Percentiles rank a stretch among this genome's conserved stretches.
Evolutionary conservation across 1,140 invertebrate genomes (phyloP).

Genomic region (Micrasema minimum): DNA sequence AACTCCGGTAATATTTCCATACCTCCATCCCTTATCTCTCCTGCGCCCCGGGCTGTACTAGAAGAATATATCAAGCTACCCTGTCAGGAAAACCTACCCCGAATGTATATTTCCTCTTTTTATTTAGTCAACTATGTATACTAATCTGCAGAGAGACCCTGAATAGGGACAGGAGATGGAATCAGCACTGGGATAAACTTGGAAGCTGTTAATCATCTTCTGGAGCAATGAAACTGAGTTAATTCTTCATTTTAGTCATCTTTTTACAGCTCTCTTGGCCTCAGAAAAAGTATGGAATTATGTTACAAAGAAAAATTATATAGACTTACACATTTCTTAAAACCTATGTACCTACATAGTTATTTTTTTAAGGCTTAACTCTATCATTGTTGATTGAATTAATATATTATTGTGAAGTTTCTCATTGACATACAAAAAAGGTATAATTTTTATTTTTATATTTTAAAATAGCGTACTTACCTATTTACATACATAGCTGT

Average conservation of each 20-base stretch:
- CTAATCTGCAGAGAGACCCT: constrained; percentile 9
- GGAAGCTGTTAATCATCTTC: constrained; percentile 34
- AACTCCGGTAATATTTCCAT: constrained; percentile 42
- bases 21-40: constrained; percentile 32
- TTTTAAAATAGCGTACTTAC: too few species aligned
- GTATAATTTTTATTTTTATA: too few species aligned
- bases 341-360: too few species aligned
- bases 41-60: constrained; percentile 25
- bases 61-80: constrained; percentile 38
- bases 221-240: constrained; percentile 35
- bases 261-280: neutral
- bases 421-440: too few species aligned
- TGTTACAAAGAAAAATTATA: too few species aligned
- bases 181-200: constrained; percentile 20
- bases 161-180: constrained; percentile 13
- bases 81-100: constrained; percentile 30
- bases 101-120: constrained; percentile 30
- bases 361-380: too few species aligned
- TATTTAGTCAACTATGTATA: constrained; percentile 35
- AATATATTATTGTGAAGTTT: too few species aligned
- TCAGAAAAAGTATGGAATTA: neutral
- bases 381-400: too few species aligned
- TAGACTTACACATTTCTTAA: too few species aligned
- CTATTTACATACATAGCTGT: too few species aligned
- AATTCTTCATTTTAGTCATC: constrained; percentile 36